These are phyloP conservation scores for Copsychus sechellarum DNA, from an alignment of 2,113 vertebrate genomes.

Conservation along the genomic window DNA sequence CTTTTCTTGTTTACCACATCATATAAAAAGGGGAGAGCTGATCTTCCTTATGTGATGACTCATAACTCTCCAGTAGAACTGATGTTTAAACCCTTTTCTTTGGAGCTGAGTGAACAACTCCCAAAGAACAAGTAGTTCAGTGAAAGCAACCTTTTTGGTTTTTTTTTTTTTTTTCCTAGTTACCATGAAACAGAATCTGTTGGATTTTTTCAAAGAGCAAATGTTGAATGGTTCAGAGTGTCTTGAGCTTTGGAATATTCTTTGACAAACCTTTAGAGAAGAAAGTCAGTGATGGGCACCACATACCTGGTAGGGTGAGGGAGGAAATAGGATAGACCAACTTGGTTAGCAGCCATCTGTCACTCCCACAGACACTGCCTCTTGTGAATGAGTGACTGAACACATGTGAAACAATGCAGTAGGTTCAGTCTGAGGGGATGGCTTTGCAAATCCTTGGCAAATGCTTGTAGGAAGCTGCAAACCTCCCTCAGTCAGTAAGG, in stretches of 20 bases:
- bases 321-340: not conserved
- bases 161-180: not conserved
- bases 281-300: not conserved
- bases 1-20: constrained; percentile 47
- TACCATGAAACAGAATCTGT: not conserved
- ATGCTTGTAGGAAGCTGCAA: not conserved
- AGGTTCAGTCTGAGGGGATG: not conserved
- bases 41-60: constrained; percentile 48
- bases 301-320: not conserved
- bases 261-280: not conserved
- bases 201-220: not conserved
- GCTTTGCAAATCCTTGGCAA: not conserved
- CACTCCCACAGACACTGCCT: not conserved
- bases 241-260: not conserved
- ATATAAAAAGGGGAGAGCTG: constrained; percentile 1
- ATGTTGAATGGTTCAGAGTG: not conserved
- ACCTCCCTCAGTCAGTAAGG: not conserved
- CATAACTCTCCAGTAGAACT: not conserved
- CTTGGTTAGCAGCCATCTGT: constrained; percentile 21
- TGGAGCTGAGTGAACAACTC: not conserved
- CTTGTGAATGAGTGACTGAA: not conserved
- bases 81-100: not conserved
- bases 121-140: not conserved
- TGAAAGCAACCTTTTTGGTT: not conserved
- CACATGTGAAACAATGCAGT: not conserved